phyloP scores from a whole-genome alignment of 2,797 vertebrate species.

The Notoglanidium macrostoma region DNA sequence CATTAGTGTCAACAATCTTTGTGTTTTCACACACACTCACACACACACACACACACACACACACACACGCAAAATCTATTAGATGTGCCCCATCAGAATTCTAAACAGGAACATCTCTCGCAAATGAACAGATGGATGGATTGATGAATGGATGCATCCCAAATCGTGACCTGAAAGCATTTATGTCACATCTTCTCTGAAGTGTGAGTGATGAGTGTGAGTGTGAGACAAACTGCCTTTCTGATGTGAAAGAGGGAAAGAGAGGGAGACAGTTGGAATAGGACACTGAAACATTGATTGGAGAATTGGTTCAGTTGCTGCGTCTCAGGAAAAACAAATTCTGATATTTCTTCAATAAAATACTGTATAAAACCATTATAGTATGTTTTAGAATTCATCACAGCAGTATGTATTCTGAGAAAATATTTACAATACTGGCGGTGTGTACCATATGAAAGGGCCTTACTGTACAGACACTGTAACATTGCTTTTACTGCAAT shows the following conservation, averaged over 20 bases:
- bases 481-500: not conserved
- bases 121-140: conserved; percentile 2
- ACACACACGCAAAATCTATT: not conserved
- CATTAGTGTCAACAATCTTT: not conserved
- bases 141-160: not conserved
- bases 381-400: not conserved
- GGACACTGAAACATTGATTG: not conserved
- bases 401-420: not conserved
- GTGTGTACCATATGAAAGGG: not conserved
- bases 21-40: not conserved
- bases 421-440: not conserved
- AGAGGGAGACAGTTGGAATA: not conserved
- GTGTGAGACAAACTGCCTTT: not conserved
- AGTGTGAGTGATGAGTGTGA: not conserved
- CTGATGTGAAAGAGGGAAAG: not conserved
- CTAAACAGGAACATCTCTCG: not conserved
- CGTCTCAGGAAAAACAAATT: not conserved
- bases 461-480: not conserved
- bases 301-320: not conserved
- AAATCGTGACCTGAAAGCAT: not conserved
- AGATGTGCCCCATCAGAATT: not conserved
- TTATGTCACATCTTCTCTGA: not conserved
- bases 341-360: not conserved
- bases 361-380: not conserved
- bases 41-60: not conserved